Evolutionary conservation across 2,797 vertebrate genomes (phyloP).

Genomic region (Poecile montanus): DNA sequence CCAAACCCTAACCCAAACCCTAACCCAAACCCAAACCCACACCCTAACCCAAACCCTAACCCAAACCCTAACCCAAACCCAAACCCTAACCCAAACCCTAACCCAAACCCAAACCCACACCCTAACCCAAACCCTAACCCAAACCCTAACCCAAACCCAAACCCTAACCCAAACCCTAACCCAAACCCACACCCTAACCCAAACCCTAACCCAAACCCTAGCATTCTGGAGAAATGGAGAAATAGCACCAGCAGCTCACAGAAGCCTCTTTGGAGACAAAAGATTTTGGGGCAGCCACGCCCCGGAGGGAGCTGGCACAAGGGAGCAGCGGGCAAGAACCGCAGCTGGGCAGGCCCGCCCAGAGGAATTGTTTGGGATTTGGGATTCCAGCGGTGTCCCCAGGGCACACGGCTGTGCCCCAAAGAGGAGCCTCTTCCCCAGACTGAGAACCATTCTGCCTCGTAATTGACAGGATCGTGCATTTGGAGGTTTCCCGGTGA

Average conservation of each 20-base stretch:
- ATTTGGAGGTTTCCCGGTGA: neutral
- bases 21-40: too few relatives aligned
- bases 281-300: neutral
- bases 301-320: neutral
- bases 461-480: rapidly evolving
- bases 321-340: neutral
- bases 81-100: too few relatives aligned
- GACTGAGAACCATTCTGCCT: neutral
- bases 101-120: too few relatives aligned
- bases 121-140: too few relatives aligned
- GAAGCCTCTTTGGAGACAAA: neutral
- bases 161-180: too few relatives aligned
- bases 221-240: too few relatives aligned
- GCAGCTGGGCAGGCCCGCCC: neutral
- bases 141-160: too few relatives aligned
- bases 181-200: too few relatives aligned
- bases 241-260: neutral
- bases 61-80: too few relatives aligned
- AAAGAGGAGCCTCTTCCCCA: neutral
- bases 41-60: too few relatives aligned
- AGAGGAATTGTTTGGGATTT: neutral
- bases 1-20: too few relatives aligned
- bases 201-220: too few relatives aligned
- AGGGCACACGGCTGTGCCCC: rapidly evolving
- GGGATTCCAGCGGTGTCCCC: neutral